These are phyloP conservation scores for Psephotus haematonotus DNA, from an alignment of 2,113 vertebrate species.

Conservation along the genomic window DNA sequence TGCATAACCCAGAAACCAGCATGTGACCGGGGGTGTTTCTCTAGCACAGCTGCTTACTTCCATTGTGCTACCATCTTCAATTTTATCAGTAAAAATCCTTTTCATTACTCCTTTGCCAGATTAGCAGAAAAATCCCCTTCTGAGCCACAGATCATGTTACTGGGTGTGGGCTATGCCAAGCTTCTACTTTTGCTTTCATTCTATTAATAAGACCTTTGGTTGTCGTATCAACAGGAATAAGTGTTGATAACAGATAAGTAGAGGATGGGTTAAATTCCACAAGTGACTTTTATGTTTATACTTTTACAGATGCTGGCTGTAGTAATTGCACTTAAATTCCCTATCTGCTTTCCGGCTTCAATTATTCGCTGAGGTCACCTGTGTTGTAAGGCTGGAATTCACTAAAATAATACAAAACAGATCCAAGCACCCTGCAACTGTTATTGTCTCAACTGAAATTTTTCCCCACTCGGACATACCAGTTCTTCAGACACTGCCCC, in stretches of 20 bases:
- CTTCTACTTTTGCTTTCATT: constrained; percentile 15
- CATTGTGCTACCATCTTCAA: background rate
- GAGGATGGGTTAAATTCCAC: background rate
- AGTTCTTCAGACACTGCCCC: background rate
- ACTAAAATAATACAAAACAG: background rate
- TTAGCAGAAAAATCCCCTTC: background rate
- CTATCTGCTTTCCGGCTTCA: background rate
- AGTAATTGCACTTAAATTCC: background rate
- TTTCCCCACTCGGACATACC: background rate
- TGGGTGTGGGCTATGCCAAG: background rate
- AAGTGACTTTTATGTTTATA: background rate
- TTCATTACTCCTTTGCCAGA: background rate
- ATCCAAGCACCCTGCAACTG: background rate
- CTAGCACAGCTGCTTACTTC: background rate
- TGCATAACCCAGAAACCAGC: background rate
- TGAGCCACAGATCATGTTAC: background rate
- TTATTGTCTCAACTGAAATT: background rate
- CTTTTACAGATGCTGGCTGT: background rate
- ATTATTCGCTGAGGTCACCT: background rate
- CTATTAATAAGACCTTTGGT: background rate
- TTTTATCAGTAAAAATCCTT: background rate
- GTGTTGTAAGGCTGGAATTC: background rate
- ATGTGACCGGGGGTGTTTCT: background rate
- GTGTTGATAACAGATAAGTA: background rate
- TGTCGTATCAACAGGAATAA: background rate